phyloP scores from a whole-genome alignment of 2,888 invertebrate genomes.

The Philopedon plagiatum region DNA sequence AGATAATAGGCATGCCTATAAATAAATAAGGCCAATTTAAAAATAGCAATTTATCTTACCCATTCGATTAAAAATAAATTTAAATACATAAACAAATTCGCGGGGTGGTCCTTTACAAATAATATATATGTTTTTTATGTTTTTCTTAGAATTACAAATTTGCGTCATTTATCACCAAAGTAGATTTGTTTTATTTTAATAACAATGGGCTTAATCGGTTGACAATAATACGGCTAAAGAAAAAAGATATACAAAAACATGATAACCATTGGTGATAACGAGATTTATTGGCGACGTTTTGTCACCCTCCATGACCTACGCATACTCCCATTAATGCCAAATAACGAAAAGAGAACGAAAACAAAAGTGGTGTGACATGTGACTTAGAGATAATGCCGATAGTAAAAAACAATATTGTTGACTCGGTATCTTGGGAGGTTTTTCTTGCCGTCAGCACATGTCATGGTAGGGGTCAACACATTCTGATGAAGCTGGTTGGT shows the following conservation, averaged over 20 bases:
- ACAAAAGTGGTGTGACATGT: conserved; percentile 30
- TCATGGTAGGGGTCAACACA: conserved; percentile 27
- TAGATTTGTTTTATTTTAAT: conserved; percentile 11
- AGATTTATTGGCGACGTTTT: conserved; percentile 10
- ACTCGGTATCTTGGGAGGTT: conserved; percentile 23
- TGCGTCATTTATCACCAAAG: conserved; percentile 3
- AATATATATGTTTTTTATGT: conserved; percentile 4
- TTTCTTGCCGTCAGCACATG: conserved; percentile 20
- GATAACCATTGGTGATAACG: background rate
- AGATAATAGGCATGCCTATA: too few species aligned
- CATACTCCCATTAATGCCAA: conserved; percentile 13
- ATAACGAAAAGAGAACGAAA: conserved; percentile 12
- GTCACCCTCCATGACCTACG: conserved; percentile 30
- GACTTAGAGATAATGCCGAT: background rate
- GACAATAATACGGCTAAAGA: conserved; percentile 16
- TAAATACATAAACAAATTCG: background rate
- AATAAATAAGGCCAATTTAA: too few species aligned
- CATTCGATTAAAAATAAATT: background rate
- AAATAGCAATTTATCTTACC: too few species aligned
- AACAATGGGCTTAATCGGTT: conserved; percentile 17
- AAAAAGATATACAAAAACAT: conserved; percentile 18
- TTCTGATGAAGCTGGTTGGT: background rate
- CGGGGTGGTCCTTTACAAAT: background rate
- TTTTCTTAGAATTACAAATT: background rate
- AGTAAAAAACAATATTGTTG: conserved; percentile 24